Evolutionary conservation across 2,888 invertebrate species (phyloP), one percentile per base, ranked within the genome.

Genomic region (Erebia palarica): DNA sequence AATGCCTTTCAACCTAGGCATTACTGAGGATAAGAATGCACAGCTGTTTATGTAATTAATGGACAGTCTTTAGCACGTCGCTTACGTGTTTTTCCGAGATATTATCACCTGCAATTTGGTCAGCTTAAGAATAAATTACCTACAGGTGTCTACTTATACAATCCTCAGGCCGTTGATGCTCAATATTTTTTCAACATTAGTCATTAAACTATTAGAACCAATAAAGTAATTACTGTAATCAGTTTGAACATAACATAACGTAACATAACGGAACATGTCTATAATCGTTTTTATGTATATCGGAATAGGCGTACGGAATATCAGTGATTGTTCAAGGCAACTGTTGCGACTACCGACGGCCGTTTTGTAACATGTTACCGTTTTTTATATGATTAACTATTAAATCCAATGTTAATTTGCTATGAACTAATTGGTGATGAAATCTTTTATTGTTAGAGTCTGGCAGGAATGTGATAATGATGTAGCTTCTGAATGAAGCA

Each of bases 211-310:
- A 86, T 85, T 80, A 82, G 81, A 83, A 80, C 75, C 79, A 78
- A 90, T 90, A 89, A 90, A 87, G 88, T 88, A 87, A 90, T 90
- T 89, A 89, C 88, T 84, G 81, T 85, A 84, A 89, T 88, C 79
- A 83, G 82, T 82, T 82, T 76, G 78, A 76, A 79, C 79, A 81
- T 86, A 49, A 86, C 81, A 74, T 83, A 88, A 89, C 86, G 87
- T 86, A 49, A 86, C 81, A 75, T 83, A 88, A 89, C 87, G 87
- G 88, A 84, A 86, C 84, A 81, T 79, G 81, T 81, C 84, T 84
- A 88, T 88, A 78, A 78, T 74, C 80, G 78, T 27, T 61, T 61
- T 68, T 42, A 59, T 65, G 64, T 65, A 63, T 72, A 73, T 70
- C 51, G 49, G 65, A 65, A 72, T 70, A 74, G 72, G 66, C 65